Conservation (phyloP, 2,888 invertebrate genomes). For the Eupeodes luniger region DNA sequence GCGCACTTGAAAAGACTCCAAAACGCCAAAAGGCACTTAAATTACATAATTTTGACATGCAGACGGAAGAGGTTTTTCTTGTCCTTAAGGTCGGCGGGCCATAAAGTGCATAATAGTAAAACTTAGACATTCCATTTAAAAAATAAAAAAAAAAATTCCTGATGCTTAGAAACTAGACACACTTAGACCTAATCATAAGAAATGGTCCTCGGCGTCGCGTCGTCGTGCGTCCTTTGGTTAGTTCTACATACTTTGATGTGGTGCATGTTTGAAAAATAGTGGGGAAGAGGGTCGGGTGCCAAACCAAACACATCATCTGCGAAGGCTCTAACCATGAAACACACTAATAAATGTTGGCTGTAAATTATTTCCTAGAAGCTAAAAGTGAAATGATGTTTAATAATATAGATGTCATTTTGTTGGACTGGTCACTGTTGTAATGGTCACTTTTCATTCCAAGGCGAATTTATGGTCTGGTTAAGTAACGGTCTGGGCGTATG, state of each 20-base stretch:
- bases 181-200: conserved; percentile 28
- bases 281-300: neutral
- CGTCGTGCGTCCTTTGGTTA: neutral
- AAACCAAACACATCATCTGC: conserved; percentile 16
- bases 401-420: conserved; percentile 52
- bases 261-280: too few relatives aligned
- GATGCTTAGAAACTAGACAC: conserved; percentile 2
- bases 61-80: conserved; percentile 66
- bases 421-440: conserved; percentile 18
- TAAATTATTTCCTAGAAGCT: conserved; percentile 36
- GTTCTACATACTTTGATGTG: neutral
- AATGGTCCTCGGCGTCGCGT: neutral
- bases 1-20: conserved; percentile 2
- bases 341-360: conserved; percentile 37
- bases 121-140: conserved; percentile 51
- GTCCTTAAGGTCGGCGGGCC: conserved; percentile 48
- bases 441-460: conserved; percentile 14
- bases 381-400: conserved; percentile 45
- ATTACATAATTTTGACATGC: conserved; percentile 70
- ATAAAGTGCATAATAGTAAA: conserved; percentile 34
- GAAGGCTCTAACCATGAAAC: conserved; percentile 14
- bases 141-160: neutral
- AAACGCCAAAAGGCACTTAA: conserved; percentile 61
- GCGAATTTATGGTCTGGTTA: neutral
- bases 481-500: neutral